phyloP scores from a whole-genome alignment of 1,140 invertebrate genomes.

The Arion vulgaris region DNA sequence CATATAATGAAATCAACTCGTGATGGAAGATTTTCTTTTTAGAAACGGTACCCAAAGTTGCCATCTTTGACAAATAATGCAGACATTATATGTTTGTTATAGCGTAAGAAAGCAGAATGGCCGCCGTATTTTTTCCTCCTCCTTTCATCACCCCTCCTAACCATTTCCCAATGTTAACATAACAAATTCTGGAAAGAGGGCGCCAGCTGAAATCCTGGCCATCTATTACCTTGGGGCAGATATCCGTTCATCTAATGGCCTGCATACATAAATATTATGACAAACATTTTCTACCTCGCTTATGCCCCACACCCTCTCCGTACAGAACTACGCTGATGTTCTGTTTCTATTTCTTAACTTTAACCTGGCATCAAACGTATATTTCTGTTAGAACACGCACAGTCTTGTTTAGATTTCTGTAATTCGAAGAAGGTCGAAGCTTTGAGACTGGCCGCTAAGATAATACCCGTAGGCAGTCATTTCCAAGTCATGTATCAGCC shows the following conservation, averaged over 20 bases:
- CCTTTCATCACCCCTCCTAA: too few relatives aligned
- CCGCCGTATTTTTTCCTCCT: background rate
- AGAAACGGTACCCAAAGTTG: too few relatives aligned
- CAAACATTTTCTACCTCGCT: background rate
- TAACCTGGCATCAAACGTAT: background rate
- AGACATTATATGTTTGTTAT: too few relatives aligned
- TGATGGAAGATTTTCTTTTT: too few relatives aligned
- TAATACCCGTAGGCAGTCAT: background rate
- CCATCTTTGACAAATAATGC: too few relatives aligned
- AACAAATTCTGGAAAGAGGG: background rate
- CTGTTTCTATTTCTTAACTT: background rate
- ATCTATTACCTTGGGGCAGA: background rate
- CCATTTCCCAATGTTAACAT: too few relatives aligned
- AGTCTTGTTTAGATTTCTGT: background rate
- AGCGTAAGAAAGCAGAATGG: too few relatives aligned
- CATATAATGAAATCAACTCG: too few relatives aligned
- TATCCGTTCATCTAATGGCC: background rate
- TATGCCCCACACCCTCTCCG: too few relatives aligned
- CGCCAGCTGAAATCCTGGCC: background rate
- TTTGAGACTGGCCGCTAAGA: background rate
- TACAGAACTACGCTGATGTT: background rate
- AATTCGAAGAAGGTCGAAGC: background rate
- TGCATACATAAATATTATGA: slow-evolving; percentile 6
- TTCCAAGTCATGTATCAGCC: too few relatives aligned
- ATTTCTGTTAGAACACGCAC: background rate